Conservation (phyloP, 2,797 vertebrate species). For the Manis pentadactyla region DNA sequence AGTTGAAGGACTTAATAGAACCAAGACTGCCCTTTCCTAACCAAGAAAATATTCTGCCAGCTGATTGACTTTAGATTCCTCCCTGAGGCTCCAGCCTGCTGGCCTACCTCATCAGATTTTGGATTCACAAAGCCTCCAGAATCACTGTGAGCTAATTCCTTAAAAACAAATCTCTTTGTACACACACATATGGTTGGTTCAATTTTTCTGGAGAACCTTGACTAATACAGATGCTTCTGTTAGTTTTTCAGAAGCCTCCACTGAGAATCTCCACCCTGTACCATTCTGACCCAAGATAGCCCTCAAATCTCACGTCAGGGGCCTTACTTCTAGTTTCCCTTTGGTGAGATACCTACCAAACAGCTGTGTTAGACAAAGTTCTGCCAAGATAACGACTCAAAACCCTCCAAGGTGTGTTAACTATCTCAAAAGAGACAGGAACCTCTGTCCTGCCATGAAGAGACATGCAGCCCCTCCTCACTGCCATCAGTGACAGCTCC, state of each 20-base stretch:
- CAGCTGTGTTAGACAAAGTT: background rate
- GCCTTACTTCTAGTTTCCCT: background rate
- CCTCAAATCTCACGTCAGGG: background rate
- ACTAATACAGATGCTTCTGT: background rate
- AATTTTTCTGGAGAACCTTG: background rate
- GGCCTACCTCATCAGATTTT: background rate
- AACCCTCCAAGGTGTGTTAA: background rate
- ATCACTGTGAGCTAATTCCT: background rate
- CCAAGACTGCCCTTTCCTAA: background rate
- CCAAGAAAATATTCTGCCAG: background rate
- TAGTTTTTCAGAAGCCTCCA: background rate
- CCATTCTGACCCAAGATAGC: background rate
- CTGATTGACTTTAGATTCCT: background rate
- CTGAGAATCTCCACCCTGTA: background rate
- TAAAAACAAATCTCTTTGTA: background rate
- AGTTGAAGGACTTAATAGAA: background rate
- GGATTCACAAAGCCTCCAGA: background rate
- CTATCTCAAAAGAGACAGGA: background rate
- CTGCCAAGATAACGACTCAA: background rate
- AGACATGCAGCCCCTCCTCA: background rate
- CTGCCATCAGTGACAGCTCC: background rate
- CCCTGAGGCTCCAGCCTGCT: background rate
- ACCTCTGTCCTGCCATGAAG: background rate
- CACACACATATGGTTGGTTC: background rate
- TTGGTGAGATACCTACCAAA: background rate